Percentiles rank a stretch among this genome's conserved stretches.
These are phyloP conservation scores for Dolichopus griseipennis DNA, from an alignment of 2,888 invertebrate genomes.

Conservation along the genomic window DNA sequence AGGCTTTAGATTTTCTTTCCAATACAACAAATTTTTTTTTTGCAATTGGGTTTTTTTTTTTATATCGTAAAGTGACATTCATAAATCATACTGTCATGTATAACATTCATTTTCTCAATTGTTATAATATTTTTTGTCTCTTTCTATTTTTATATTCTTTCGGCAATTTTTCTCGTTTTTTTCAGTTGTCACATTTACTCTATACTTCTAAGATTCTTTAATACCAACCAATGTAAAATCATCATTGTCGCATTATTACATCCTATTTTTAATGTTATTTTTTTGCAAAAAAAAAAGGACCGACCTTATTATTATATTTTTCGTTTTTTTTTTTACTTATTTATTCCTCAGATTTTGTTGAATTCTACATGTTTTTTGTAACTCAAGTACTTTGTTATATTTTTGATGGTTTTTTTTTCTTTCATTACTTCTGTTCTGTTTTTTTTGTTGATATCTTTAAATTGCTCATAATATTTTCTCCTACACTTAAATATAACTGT, in stretches of 20 bases:
- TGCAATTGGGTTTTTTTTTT: background rate
- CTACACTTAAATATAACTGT: background rate
- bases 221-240: background rate
- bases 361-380: too few species aligned
- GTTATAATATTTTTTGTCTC: background rate
- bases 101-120: background rate
- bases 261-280: background rate
- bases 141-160: background rate
- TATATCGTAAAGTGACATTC: background rate
- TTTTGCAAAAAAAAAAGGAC: background rate
- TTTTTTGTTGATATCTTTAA: background rate
- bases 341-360: too few species aligned
- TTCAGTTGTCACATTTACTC: background rate
- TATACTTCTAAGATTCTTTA: background rate
- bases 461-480: background rate
- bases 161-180: background rate
- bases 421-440: background rate
- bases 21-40: background rate
- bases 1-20: background rate
- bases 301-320: background rate
- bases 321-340: too few species aligned
- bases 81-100: conserved; percentile 1
- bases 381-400: background rate
- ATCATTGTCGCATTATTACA: conserved; percentile 6
- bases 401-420: background rate